Percentiles rank a stretch among this genome's conserved stretches.
Conservation (phyloP, 2,113 vertebrate species). For the Muntiacus reevesi region DNA sequence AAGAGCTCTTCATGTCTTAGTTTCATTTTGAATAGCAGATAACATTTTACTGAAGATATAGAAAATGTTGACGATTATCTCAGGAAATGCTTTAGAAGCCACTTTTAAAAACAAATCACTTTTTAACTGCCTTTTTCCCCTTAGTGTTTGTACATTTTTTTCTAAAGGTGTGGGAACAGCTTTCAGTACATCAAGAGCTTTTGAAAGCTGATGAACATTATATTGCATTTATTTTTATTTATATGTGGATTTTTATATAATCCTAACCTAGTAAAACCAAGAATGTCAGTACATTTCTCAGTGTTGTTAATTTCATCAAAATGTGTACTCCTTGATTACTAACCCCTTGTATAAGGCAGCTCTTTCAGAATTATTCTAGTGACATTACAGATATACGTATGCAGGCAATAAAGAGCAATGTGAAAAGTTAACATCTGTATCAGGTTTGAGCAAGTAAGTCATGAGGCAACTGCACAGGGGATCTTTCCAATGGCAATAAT, state of each 20-base stretch:
- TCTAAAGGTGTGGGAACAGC: background rate
- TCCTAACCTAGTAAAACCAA: background rate
- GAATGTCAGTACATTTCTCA: background rate
- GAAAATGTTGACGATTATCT: slow-evolving; percentile 10
- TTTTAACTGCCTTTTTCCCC: background rate
- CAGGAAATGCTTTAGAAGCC: slow-evolving; percentile 10
- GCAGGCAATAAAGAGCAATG: background rate
- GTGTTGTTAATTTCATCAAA: background rate
- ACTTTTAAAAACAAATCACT: background rate
- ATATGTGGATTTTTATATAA: background rate
- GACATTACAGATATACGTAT: background rate
- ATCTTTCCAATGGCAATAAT: background rate
- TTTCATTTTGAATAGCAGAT: slow-evolving; percentile 30
- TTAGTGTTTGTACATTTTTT: background rate
- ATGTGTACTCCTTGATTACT: background rate
- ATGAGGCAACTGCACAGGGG: background rate
- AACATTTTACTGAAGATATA: background rate
- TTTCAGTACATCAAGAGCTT: background rate
- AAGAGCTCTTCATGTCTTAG: background rate
- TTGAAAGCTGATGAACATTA: background rate
- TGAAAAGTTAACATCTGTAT: background rate
- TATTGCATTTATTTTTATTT: background rate
- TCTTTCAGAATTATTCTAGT: background rate
- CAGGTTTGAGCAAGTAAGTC: background rate
- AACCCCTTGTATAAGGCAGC: background rate